phyloP scores from a whole-genome alignment of 2,888 invertebrate genomes.

The Pyralis farinalis region DNA sequence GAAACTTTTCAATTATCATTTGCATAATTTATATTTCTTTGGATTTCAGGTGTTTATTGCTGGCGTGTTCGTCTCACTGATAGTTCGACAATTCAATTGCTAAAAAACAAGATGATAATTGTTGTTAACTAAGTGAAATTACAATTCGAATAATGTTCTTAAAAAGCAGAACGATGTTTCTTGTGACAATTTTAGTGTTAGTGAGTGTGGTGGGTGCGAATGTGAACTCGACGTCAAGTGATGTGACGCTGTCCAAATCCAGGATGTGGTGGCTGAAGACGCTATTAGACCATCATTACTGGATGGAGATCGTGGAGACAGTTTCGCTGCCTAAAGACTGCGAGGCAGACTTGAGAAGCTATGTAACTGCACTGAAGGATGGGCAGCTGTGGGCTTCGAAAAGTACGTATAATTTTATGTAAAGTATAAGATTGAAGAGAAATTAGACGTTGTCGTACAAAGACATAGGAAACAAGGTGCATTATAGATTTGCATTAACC shows the following conservation, averaged over 20 bases:
- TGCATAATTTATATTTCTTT: not conserved
- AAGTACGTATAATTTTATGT: constrained; percentile 83
- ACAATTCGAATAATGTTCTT: constrained; percentile 23
- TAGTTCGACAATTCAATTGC: not conserved
- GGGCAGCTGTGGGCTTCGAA: constrained; percentile 89
- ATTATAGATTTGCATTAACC: too few relatives aligned
- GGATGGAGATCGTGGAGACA: constrained; percentile 67
- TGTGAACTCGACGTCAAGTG: constrained; percentile 44
- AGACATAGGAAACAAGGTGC: too few relatives aligned
- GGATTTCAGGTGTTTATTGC: constrained; percentile 14
- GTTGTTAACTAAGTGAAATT: constrained; percentile 2
- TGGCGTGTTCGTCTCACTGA: not conserved
- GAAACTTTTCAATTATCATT: not conserved
- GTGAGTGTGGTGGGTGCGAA: constrained; percentile 65
- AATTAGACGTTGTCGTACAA: too few relatives aligned
- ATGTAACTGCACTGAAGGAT: constrained; percentile 79
- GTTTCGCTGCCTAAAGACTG: constrained; percentile 71
- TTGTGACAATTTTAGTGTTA: constrained; percentile 52
- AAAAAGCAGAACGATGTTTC: constrained; percentile 43
- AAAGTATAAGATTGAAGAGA: too few relatives aligned
- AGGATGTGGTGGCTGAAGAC: constrained; percentile 84
- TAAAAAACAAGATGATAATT: not conserved
- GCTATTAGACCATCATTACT: constrained; percentile 84
- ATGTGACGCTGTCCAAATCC: constrained; percentile 34
- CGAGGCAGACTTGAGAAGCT: constrained; percentile 79